Percentiles rank a stretch among this genome's conserved stretches.
Conservation (phyloP, 1,140 invertebrate genomes). For the Matsumurasca onukii region DNA sequence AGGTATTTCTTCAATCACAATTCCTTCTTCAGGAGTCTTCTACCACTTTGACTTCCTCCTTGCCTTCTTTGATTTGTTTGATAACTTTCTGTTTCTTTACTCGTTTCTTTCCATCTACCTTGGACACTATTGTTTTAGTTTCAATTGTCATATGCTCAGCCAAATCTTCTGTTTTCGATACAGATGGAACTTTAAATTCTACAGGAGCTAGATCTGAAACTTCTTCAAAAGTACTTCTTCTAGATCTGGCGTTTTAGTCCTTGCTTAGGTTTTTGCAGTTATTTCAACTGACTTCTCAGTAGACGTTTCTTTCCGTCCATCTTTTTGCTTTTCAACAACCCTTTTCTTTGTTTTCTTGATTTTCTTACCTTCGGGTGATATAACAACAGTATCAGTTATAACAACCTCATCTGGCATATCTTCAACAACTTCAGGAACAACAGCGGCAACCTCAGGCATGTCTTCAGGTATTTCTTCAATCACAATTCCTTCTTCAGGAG, state of each 20-base stretch:
- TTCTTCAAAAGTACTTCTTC: conserved; percentile 40
- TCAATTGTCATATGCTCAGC: conserved; percentile 39
- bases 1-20: conserved; percentile 24
- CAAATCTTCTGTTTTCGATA: neutral
- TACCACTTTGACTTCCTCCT: conserved; percentile 42
- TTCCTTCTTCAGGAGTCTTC: conserved; percentile 32
- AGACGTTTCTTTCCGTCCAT: conserved; percentile 39
- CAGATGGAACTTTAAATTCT: conserved; percentile 41
- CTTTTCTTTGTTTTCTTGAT: conserved; percentile 36
- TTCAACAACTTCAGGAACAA: conserved; percentile 31
- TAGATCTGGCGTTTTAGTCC: too few relatives aligned
- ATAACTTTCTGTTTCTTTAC: conserved; percentile 43
- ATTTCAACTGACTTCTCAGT: conserved; percentile 44
- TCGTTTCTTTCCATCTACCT: conserved; percentile 36
- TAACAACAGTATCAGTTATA: conserved; percentile 41
- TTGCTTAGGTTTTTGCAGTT: conserved; percentile 45
- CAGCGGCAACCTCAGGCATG: conserved; percentile 31
- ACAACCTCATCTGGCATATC: conserved; percentile 21
- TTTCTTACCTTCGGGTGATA: conserved; percentile 34
- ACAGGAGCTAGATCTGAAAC: conserved; percentile 35
- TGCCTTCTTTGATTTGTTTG: conserved; percentile 36
- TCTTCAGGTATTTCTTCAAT: conserved; percentile 36
- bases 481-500: conserved; percentile 31
- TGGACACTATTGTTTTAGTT: conserved; percentile 27
- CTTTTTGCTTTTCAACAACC: conserved; percentile 39